phyloP scores from a whole-genome alignment of 23 tunicate species.

The Pegea sp. region DNA sequence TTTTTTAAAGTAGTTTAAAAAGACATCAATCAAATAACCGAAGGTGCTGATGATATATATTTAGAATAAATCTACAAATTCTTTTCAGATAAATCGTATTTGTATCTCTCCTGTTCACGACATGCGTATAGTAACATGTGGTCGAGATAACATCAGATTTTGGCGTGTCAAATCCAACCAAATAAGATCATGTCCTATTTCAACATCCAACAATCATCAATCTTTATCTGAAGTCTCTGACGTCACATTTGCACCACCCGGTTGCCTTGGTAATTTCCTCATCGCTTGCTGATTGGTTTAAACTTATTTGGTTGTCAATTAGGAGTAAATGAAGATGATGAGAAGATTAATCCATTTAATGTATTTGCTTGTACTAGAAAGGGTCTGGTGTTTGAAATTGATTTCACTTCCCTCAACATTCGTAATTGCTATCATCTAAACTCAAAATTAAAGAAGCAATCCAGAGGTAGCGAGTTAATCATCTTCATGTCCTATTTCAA shows the following conservation, averaged over 20 bases:
- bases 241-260: constrained; percentile 46
- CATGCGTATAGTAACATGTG: constrained; percentile 71
- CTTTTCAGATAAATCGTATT: constrained; percentile 27
- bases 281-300: no score
- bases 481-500: constrained; percentile 73
- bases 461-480: no score
- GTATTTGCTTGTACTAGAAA: constrained; percentile 63
- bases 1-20: neutral
- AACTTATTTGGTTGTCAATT: no score
- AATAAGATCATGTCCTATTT: constrained; percentile 76
- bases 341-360: neutral
- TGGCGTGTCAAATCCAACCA: constrained; percentile 84
- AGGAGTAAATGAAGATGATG: no score
- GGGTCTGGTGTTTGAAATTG: constrained; percentile 47
- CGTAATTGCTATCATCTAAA: neutral
- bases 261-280: no score
- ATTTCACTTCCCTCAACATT: constrained; percentile 12
- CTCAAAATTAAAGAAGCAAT: no score
- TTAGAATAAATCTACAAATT: no score
- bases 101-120: constrained; percentile 57
- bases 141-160: constrained; percentile 65
- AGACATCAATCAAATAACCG: neutral
- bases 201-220: constrained; percentile 31
- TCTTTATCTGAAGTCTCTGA: constrained; percentile 63
- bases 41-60: neutral